Conservation (phyloP, 1,140 invertebrate genomes). For the Idris sp. region DNA sequence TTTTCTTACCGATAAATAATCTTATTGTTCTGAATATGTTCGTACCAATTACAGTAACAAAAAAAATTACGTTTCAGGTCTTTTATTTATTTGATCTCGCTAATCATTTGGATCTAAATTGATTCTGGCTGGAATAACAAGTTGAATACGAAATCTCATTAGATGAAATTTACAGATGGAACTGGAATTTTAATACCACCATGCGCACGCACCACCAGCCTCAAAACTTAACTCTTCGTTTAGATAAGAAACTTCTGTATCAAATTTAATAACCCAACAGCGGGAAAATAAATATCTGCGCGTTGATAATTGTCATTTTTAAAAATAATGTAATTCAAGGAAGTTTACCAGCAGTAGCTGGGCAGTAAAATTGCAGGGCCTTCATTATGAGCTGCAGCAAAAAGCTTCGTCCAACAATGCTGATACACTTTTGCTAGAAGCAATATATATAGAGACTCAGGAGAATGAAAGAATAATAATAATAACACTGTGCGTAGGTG, state of each 20-base stretch:
- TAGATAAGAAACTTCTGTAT: constrained; percentile 9
- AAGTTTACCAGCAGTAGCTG: constrained; percentile 8
- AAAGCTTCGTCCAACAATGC: no score
- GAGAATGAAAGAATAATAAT: no score
- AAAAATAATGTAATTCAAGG: constrained; percentile 16
- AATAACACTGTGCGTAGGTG: constrained; percentile 33
- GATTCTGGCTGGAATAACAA: constrained; percentile 1
- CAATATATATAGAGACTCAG: no score
- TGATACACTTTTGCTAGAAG: constrained; percentile 46
- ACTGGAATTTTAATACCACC: constrained; percentile 7
- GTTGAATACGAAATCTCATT: constrained; percentile 9
- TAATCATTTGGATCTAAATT: background rate
- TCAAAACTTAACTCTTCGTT: background rate
- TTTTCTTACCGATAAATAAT: no score
- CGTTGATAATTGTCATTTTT: constrained; percentile 8
- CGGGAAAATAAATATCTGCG: background rate
- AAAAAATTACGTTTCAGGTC: background rate
- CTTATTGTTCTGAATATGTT: no score
- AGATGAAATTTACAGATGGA: constrained; percentile 4
- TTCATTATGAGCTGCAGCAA: constrained; percentile 31
- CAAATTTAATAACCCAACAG: constrained; percentile 13
- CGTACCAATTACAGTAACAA: background rate
- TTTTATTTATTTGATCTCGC: background rate
- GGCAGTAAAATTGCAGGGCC: constrained; percentile 20
- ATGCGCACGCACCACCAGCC: no score